Evolutionary conservation across 2,113 vertebrate genomes (phyloP).

Genomic region (Pyxicephalus adspersus): DNA sequence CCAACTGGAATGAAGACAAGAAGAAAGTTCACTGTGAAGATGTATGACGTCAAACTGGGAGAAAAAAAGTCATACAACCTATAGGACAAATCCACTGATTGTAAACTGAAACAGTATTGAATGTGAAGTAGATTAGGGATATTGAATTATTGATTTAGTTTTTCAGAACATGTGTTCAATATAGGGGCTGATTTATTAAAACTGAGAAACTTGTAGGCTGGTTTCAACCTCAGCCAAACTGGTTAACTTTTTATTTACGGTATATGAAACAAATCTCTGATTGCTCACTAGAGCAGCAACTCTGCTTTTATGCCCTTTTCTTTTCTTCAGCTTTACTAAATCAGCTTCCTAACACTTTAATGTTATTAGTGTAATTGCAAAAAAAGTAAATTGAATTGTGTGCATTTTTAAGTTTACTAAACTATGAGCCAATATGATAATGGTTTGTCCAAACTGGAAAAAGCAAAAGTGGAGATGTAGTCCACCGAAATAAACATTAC

Average conservation of each 20-base stretch:
- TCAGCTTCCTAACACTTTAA: not conserved
- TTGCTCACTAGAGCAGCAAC: too few relatives aligned
- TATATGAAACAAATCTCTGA: too few relatives aligned
- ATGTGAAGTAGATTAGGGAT: conserved; percentile 55
- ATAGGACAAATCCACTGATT: conserved; percentile 65
- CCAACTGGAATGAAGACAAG: conserved; percentile 76
- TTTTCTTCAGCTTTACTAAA: too few relatives aligned
- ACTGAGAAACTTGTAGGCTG: too few relatives aligned
- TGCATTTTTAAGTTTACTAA: not conserved
- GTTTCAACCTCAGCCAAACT: too few relatives aligned
- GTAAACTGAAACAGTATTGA: conserved; percentile 71
- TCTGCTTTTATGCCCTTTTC: too few relatives aligned
- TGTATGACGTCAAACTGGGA: conserved; percentile 73
- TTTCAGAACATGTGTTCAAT: not conserved
- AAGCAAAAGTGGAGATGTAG: too few relatives aligned
- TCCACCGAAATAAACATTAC: too few relatives aligned
- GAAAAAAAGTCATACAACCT: conserved; percentile 77
- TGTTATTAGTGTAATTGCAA: not conserved
- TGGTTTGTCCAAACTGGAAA: too few relatives aligned
- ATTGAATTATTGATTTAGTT: not conserved
- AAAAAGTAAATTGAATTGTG: not conserved
- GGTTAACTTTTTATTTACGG: too few relatives aligned
- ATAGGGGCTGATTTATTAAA: too few relatives aligned
- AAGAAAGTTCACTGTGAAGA: conserved; percentile 70
- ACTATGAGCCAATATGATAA: too few relatives aligned